Evolutionary conservation across 1,140 invertebrate genomes (phyloP), one percentile per base, ranked within the genome.

Genomic region (Cotesia vestalis): DNA sequence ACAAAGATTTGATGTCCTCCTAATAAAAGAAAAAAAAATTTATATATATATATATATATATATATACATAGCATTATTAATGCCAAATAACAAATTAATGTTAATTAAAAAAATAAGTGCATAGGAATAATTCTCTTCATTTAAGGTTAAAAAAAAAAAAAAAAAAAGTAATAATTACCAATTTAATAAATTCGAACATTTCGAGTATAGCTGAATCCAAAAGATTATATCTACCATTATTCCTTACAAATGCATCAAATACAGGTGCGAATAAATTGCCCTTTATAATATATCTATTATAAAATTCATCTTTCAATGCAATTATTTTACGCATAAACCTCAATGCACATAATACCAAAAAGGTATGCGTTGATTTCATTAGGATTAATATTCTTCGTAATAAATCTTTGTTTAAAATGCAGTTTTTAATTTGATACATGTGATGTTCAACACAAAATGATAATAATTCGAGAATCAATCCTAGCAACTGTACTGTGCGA

Each of bases 401-500:
- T 74, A 99, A 89, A 89, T 99, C 97, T 89, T 98, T 98, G 85
- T 96, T 96, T 76, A 99, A 91, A 84, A 99, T 95, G 86, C 96
- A 99, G 82, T 98, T 98, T 85, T 98, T 98, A 82, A 99, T 98
- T 86, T 99, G 97, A 89, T 98, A 99, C 60, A 95, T 96, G 88
- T 99, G 98, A 89, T 99, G 97, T 87, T 99, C 98, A n/a, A 99
- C 96, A 88, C 98, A 99, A 86, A 99, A 99, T n/a, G 96, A 96
- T 64, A 99, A 88, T 76, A 99, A 88, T 85, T 99, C 98, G 69
- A 99, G 85, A 57, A 99, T 97, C 64, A 99, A 88, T 60, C 96
- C 95, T 55, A 99, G 88, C 62, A 99, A 88, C 87, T 99, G 97
- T 67, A 98, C 97, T 66, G 95, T 97, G 85, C 96, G 93, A 83